Percentiles rank a stretch among this genome's conserved stretches.
phyloP scores from a whole-genome alignment of 2,797 vertebrate genomes.

The Rhinogobio ventralis region DNA sequence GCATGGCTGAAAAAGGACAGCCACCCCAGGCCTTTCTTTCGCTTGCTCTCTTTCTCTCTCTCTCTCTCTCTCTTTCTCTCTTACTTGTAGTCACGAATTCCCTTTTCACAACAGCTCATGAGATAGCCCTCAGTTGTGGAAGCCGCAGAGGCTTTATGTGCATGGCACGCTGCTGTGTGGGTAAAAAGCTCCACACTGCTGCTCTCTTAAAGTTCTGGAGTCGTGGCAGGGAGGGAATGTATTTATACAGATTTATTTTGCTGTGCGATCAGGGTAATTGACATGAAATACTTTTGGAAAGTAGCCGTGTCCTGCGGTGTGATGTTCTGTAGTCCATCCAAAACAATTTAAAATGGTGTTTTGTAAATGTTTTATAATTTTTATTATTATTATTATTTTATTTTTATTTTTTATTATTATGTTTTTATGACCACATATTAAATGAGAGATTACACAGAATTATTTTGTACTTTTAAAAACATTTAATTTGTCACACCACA shows the following conservation, averaged over 20 bases:
- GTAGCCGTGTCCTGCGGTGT: not conserved
- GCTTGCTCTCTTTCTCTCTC: constrained; percentile 20
- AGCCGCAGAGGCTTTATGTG: constrained; percentile 2
- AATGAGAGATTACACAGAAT: not conserved
- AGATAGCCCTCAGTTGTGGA: constrained; percentile 58
- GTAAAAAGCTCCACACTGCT: constrained; percentile 23
- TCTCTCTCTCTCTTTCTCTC: constrained; percentile 29
- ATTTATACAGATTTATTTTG: not conserved
- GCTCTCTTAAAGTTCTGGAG: constrained; percentile 24
- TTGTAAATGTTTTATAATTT: not conserved
- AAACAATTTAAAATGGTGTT: not conserved
- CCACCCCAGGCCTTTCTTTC: constrained; percentile 44
- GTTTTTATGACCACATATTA: not conserved
- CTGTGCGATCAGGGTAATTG: not conserved
- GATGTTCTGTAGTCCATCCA: not conserved
- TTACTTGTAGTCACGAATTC: constrained; percentile 70
- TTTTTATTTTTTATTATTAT: not conserved
- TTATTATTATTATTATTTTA: not conserved
- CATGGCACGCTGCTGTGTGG: constrained; percentile 42
- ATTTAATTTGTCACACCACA: not conserved
- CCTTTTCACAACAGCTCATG: constrained; percentile 65
- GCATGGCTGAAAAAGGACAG: constrained; percentile 62
- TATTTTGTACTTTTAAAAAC: not conserved
- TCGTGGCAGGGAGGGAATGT: not conserved
- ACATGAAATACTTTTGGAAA: not conserved